phyloP scores from a whole-genome alignment of 2,797 vertebrate species.

The Microchirus variegatus region DNA sequence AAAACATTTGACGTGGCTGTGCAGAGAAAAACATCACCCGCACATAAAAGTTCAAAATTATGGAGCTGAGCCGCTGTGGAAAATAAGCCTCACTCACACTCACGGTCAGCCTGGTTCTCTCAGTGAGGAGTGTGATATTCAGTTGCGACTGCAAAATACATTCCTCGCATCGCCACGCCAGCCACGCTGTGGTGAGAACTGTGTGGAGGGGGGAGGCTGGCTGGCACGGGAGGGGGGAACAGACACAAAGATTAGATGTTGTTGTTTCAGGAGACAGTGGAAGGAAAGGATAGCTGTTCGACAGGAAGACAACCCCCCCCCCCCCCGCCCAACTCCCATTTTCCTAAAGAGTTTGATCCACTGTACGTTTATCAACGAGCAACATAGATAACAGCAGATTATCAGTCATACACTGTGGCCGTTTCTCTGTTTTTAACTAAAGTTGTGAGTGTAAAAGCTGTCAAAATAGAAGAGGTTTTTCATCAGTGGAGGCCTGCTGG shows the following conservation, averaged over 20 bases:
- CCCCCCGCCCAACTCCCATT: background rate
- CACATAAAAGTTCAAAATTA: background rate
- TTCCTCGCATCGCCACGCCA: conserved; percentile 2
- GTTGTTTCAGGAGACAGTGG: conserved; percentile 60
- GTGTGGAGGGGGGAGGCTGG: background rate
- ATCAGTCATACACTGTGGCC: conserved; percentile 5
- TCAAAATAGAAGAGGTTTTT: too few species aligned
- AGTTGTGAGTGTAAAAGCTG: too few species aligned
- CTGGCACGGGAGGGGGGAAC: accelerated
- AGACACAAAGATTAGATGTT: conserved; percentile 19
- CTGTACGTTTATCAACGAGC: conserved; percentile 10
- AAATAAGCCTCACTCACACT: conserved; percentile 25
- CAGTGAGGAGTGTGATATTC: conserved; percentile 6
- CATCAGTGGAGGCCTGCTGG: background rate
- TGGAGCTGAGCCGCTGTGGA: conserved; percentile 19
- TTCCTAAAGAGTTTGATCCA: conserved; percentile 11
- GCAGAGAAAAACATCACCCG: background rate
- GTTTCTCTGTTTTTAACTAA: too few species aligned
- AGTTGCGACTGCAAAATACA: conserved; percentile 30
- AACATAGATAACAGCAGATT: conserved; percentile 4
- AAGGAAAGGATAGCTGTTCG: conserved; percentile 49
- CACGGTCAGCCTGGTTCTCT: conserved; percentile 3
- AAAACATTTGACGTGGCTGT: conserved; percentile 21
- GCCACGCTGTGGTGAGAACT: conserved; percentile 33
- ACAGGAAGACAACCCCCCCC: conserved; percentile 4